Evolutionary conservation across 1,140 invertebrate species (phyloP).

Genomic region (Drosophila bocki): DNA sequence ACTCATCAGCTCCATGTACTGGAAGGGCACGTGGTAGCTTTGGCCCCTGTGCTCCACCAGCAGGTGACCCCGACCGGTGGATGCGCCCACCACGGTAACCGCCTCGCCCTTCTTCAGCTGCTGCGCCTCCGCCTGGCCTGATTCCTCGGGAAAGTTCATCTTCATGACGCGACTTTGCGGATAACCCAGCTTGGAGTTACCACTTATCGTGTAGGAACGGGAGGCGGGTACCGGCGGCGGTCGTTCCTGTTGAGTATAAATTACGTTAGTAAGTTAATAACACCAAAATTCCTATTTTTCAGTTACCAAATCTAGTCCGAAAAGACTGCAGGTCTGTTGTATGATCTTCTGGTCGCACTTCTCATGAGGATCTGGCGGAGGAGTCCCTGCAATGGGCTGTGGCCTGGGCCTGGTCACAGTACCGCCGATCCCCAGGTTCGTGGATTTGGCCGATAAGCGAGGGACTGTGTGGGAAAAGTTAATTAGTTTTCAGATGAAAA

Average conservation of each 20-base stretch:
- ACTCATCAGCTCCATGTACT: constrained; percentile 88
- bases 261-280: background rate
- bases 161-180: constrained; percentile 96
- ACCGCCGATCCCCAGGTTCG: constrained; percentile 62
- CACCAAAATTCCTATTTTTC: background rate
- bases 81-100: constrained; percentile 93
- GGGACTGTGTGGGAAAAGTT: constrained; percentile 43
- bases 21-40: constrained; percentile 94
- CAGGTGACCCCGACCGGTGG: constrained; percentile 91
- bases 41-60: constrained; percentile 93
- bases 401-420: constrained; percentile 90
- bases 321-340: constrained; percentile 94
- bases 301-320: constrained; percentile 94
- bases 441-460: constrained; percentile 76
- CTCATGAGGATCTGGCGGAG: constrained; percentile 90
- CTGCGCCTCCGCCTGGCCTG: constrained; percentile 67
- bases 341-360: constrained; percentile 94
- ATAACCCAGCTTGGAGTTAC: constrained; percentile 96
- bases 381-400: constrained; percentile 95
- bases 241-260: constrained; percentile 88
- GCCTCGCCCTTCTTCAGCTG: constrained; percentile 91
- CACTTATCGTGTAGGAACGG: constrained; percentile 94
- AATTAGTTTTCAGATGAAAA: background rate
- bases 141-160: constrained; percentile 91
- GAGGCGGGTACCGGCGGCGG: constrained; percentile 96